Conservation (phyloP, 2,888 invertebrate genomes). For the Stomorhina lunata region DNA sequence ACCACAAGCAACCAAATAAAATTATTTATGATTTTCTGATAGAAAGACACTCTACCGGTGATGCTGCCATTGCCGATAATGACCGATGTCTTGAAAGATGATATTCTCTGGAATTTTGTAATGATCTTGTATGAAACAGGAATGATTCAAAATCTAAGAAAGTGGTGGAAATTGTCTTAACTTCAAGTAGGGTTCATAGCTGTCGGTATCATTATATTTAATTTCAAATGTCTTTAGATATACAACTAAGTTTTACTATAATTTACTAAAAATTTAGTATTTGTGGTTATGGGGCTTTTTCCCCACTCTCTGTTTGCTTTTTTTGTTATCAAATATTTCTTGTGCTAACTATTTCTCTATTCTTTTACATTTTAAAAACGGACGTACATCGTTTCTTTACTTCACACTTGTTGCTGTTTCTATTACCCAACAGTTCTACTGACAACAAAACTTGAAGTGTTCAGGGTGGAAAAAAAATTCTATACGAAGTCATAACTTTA, state of each 20-base stretch:
- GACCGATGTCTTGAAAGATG: not conserved
- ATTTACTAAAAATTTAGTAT: not conserved
- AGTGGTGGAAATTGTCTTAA: no score
- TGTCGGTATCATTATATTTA: not conserved
- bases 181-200: not conserved
- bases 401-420: constrained; percentile 41
- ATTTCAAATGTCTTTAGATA: constrained; percentile 24
- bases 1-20: constrained; percentile 43
- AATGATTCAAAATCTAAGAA: not conserved
- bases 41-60: not conserved
- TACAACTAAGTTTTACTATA: no score
- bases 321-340: constrained; percentile 29
- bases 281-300: not conserved
- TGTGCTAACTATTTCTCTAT: constrained; percentile 22
- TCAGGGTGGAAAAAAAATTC: no score
- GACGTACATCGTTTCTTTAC: constrained; percentile 5
- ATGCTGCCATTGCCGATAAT: not conserved
- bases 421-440: no score
- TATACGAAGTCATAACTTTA: no score
- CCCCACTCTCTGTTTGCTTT: constrained; percentile 18
- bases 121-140: not conserved
- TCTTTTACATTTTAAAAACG: constrained; percentile 13
- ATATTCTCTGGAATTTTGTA: not conserved
- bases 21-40: constrained; percentile 39
- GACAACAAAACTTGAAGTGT: no score